phyloP scores from a whole-genome alignment of 2,797 vertebrate species.

The Gymnoscopelus microlampas region DNA sequence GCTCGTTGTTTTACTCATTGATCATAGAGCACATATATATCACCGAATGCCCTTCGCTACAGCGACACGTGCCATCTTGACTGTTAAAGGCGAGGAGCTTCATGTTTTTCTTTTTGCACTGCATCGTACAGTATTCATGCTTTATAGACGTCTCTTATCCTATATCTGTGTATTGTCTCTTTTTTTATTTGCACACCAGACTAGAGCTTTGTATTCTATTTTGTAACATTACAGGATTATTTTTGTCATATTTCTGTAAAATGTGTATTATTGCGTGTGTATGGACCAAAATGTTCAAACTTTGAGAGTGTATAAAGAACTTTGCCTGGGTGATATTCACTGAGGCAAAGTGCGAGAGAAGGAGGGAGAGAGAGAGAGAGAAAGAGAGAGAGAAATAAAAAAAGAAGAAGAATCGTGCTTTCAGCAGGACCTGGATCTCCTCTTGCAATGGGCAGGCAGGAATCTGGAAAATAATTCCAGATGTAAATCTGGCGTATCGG shows the following conservation, averaged over 20 bases:
- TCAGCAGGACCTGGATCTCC: constrained; percentile 31
- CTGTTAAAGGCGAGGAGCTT: constrained; percentile 34
- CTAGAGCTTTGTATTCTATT: constrained; percentile 85
- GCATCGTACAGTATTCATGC: constrained; percentile 82
- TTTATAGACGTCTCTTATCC: constrained; percentile 75
- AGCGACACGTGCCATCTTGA: constrained; percentile 59
- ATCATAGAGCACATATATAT: constrained; percentile 78
- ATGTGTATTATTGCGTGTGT: constrained; percentile 74
- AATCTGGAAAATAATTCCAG: constrained; percentile 35
- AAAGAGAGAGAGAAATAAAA: not conserved
- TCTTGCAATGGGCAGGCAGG: constrained; percentile 3
- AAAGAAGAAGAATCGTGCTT: constrained; percentile 47
- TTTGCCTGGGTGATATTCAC: constrained; percentile 71
- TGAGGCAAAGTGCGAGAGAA: constrained; percentile 51
- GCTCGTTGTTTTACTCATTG: constrained; percentile 62
- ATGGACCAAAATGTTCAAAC: constrained; percentile 81
- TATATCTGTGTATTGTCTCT: constrained; percentile 80
- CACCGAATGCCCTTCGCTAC: constrained; percentile 69
- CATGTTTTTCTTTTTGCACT: constrained; percentile 74
- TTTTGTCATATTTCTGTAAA: constrained; percentile 80
- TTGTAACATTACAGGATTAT: constrained; percentile 85
- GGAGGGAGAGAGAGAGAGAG: constrained; percentile 33
- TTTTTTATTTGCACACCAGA: constrained; percentile 85
- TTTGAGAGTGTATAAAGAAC: constrained; percentile 41
- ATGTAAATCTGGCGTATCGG: constrained; percentile 47